Evolutionary conservation across 2,888 invertebrate genomes (phyloP), one percentile per base, ranked within the genome.

Genomic region (Bombylius major): DNA sequence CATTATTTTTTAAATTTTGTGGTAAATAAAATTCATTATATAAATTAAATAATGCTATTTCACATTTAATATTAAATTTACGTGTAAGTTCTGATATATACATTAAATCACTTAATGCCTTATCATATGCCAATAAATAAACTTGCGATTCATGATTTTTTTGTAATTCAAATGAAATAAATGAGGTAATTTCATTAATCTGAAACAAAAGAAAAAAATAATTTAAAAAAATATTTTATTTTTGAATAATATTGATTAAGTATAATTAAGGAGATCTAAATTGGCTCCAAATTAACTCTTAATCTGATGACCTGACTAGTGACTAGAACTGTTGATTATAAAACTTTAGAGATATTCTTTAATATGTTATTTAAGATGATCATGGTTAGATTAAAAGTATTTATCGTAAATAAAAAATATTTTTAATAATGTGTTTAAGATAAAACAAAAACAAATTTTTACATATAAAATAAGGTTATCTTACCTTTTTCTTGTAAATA

Each of bases 61-160:
- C 54, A 6, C 39, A 54, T 49, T 48, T 54, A 23, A 54, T 14
- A 45, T 54, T 54, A 13, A 54, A 54, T 34, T 54, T 54, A 23
- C 54, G 36, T 14, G 49, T 31, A 13, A 44, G 13, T n/a, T 48
- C 54, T 31, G 54, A 54, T 33, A 54, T 6, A 5, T 49, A 44
- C 2, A 32, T 49, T 11, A 54, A 14, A 54, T 49, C 54, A 44
- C 44, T 54, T 6, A 54, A 42, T 42, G 49, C 39, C 7, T 47
- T 54, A 23, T 45, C 50, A 13, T 50, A 54, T 42, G 12, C n/a
- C n/a, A 5, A n/a, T 44, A 12, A 54, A 33, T 32, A 49, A n/a
- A 49, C 32, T 54, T 54, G 39, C 44, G 34, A 47, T 34, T 34
- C 46, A 33, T 46, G 45, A 6, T 31, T 33, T 14, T 48, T 32